Evolutionary conservation across 2,888 invertebrate species (phyloP).

Genomic region (Lochmaea crataegi): DNA sequence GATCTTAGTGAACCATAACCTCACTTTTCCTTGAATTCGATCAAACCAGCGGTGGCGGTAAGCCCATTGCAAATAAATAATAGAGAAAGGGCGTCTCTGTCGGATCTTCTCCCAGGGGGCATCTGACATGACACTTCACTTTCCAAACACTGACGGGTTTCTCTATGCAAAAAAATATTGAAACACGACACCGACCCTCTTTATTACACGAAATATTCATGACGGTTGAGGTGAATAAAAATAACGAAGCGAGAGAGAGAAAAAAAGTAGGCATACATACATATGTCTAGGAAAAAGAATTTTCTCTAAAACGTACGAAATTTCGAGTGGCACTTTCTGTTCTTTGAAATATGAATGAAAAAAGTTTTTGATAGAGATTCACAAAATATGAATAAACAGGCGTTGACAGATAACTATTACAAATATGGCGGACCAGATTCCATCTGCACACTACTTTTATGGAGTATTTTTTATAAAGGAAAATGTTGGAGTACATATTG

Average conservation of each 20-base stretch:
- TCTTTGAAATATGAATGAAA: not conserved
- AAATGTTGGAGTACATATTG: too few species aligned
- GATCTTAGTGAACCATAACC: slow-evolving; percentile 40
- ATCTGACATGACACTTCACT: slow-evolving; percentile 66
- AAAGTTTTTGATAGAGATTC: not conserved
- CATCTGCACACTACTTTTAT: too few species aligned
- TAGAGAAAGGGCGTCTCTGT: slow-evolving; percentile 48
- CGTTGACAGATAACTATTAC: not conserved
- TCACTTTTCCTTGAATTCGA: slow-evolving; percentile 53
- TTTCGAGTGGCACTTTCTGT: not conserved
- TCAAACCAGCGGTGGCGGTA: slow-evolving; percentile 53
- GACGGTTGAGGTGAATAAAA: slow-evolving; percentile 36
- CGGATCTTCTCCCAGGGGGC: slow-evolving; percentile 55
- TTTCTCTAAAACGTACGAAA: not conserved
- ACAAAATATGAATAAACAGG: not conserved
- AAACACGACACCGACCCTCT: slow-evolving; percentile 59
- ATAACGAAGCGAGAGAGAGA: slow-evolving; percentile 34
- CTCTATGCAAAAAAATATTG: slow-evolving; percentile 61
- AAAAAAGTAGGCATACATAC: slow-evolving; percentile 25
- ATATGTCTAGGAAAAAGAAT: not conserved
- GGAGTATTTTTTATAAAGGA: too few species aligned
- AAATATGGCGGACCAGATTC: too few species aligned
- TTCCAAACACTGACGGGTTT: slow-evolving; percentile 53
- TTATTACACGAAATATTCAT: slow-evolving; percentile 44
- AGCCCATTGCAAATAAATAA: slow-evolving; percentile 56